Percentiles rank a stretch among this genome's conserved stretches.
Evolutionary conservation across 2,113 vertebrate genomes (phyloP).

Genomic region (Artemisiospiza belli): DNA sequence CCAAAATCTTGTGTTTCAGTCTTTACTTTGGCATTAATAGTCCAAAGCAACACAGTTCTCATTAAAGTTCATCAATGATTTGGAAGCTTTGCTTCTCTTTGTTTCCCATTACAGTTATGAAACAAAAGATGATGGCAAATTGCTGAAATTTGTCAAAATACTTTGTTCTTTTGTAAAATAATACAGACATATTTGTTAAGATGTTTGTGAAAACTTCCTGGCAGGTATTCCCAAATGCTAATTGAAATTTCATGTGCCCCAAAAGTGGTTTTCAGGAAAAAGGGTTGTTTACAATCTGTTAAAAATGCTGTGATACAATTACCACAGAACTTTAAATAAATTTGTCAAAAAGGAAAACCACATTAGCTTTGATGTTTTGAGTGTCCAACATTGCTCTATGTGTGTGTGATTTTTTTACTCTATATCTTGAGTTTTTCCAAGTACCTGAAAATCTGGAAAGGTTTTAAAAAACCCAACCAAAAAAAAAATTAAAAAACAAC

Average conservation of each 20-base stretch:
- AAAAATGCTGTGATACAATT: background rate
- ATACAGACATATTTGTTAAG: background rate
- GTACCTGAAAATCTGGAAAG: background rate
- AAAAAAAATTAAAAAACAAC: too few species aligned
- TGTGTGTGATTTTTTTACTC: background rate
- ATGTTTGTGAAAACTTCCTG: constrained; percentile 37
- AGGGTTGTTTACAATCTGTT: background rate
- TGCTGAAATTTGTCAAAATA: constrained; percentile 9
- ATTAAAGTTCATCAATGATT: background rate
- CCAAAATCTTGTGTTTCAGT: background rate
- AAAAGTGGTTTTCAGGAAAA: constrained; percentile 38
- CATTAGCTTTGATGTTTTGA: background rate
- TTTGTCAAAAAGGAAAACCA: background rate
- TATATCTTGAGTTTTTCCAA: background rate
- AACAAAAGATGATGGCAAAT: constrained; percentile 45
- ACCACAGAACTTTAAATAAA: background rate
- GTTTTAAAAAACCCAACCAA: background rate
- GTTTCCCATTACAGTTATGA: constrained; percentile 37
- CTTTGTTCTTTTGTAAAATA: constrained; percentile 46
- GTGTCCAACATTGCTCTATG: background rate
- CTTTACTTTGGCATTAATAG: background rate
- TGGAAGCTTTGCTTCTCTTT: constrained; percentile 41
- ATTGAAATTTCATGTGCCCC: constrained; percentile 9
- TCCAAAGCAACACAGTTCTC: background rate
- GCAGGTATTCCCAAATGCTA: constrained; percentile 1